Percentiles rank a stretch among this genome's conserved stretches.
Evolutionary conservation across 2,888 invertebrate species (phyloP).

Genomic region (Octonoba sinensis): DNA sequence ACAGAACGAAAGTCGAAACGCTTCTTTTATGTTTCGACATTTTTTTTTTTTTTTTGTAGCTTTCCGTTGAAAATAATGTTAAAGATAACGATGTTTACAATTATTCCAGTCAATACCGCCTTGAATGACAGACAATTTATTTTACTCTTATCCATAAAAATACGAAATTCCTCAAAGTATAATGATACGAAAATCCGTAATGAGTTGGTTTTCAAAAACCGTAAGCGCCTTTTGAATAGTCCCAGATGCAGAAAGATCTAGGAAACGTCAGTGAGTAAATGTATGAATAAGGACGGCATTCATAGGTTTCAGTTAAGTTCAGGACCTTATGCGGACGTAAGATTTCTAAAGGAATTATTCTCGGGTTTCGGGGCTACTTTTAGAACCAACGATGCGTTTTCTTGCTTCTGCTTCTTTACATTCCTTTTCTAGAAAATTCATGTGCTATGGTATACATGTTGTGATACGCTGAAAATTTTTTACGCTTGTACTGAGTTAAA

Average conservation of each 20-base stretch:
- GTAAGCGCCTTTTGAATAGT: conserved; percentile 7
- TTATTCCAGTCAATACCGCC: conserved; percentile 15
- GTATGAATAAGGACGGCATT: not conserved
- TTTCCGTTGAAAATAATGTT: conserved; percentile 7
- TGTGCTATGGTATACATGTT: too few species aligned
- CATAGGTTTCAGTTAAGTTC: not conserved
- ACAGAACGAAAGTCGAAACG: too few species aligned
- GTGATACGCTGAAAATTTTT: too few species aligned
- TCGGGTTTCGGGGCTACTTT: not conserved
- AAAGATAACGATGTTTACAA: conserved; percentile 23
- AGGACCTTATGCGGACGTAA: not conserved
- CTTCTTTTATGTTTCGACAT: not conserved
- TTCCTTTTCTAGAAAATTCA: not conserved
- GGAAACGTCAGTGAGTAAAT: not conserved
- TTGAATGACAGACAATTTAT: not conserved
- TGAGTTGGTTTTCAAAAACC: conserved; percentile 1
- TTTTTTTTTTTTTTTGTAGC: not conserved
- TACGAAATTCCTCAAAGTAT: not conserved
- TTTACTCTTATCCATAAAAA: not conserved
- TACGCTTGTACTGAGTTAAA: too few species aligned
- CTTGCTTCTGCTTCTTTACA: not conserved
- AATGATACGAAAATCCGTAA: not conserved
- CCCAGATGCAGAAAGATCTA: not conserved
- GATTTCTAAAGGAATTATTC: not conserved
- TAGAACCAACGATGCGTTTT: conserved; percentile 5